Conservation (phyloP, 2,113 vertebrate genomes). For the Apteryx mantelli region DNA sequence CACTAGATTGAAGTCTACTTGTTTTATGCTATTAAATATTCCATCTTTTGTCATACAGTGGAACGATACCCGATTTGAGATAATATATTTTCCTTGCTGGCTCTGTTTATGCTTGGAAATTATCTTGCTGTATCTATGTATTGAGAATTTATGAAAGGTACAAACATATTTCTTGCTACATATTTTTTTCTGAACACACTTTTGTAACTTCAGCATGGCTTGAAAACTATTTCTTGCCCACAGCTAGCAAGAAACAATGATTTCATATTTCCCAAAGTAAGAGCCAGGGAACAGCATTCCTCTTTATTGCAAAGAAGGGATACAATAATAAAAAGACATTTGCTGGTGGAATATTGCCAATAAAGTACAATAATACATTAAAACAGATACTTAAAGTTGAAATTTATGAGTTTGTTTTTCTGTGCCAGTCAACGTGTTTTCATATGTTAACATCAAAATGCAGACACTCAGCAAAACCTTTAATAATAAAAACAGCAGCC, state of each 20-base stretch:
- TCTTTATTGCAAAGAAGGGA: conserved; percentile 61
- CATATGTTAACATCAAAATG: conserved; percentile 78
- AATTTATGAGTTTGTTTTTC: conserved; percentile 79
- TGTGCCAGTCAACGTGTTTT: conserved; percentile 73
- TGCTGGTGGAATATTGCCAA: conserved; percentile 72
- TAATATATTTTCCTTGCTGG: conserved; percentile 36
- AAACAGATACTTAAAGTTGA: conserved; percentile 68
- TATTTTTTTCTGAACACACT: conserved; percentile 10
- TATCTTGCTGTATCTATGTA: conserved; percentile 29
- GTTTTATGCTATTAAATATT: conserved; percentile 37
- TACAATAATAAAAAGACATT: conserved; percentile 66
- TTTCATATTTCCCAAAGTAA: conserved; percentile 59
- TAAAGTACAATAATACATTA: conserved; percentile 69
- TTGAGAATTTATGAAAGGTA: conserved; percentile 57
- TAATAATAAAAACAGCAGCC: conserved; percentile 76
- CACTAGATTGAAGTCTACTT: background rate
- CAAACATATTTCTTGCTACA: conserved; percentile 14
- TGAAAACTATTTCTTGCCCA: conserved; percentile 59
- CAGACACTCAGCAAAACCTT: conserved; percentile 70
- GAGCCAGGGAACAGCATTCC: conserved; percentile 46
- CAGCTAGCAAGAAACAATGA: conserved; percentile 52
- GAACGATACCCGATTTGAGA: conserved; percentile 34
- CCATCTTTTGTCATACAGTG: background rate
- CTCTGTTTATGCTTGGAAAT: conserved; percentile 58
- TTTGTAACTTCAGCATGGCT: conserved; percentile 47